Percentiles rank a stretch among this genome's conserved stretches.
Evolutionary conservation across 2,888 invertebrate genomes (phyloP).

Genomic region (Hypsopygia costalis): DNA sequence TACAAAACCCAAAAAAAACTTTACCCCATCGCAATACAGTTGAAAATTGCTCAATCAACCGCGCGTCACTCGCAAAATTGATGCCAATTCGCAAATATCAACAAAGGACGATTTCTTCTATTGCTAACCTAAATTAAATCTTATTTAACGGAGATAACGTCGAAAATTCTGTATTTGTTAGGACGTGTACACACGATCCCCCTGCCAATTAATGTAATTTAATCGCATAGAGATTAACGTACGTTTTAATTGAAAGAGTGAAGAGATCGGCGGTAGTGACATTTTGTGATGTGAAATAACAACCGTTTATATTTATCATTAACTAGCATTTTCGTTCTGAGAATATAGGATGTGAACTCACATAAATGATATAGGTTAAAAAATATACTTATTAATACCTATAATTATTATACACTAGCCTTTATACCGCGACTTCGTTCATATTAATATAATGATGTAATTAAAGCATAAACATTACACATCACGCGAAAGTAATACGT

Average conservation of each 20-base stretch:
- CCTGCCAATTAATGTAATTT: conserved; percentile 75
- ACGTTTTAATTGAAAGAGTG: conserved; percentile 71
- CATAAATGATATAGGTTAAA: too few species aligned
- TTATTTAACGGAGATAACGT: conserved; percentile 30
- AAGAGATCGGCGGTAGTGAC: conserved; percentile 31
- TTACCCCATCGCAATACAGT: conserved; percentile 27
- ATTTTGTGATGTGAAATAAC: conserved; percentile 7
- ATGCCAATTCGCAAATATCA: conserved; percentile 64
- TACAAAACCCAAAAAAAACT: conserved; percentile 25
- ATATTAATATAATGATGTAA: too few species aligned
- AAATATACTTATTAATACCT: too few species aligned
- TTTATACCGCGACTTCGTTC: too few species aligned
- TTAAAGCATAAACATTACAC: too few species aligned
- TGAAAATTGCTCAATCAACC: conserved; percentile 22
- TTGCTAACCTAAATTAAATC: conserved; percentile 30
- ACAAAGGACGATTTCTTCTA: conserved; percentile 45
- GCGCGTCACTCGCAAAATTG: conserved; percentile 23
- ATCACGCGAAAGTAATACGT: too few species aligned
- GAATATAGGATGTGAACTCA: neutral
- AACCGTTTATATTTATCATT: neutral
- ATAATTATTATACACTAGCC: too few species aligned
- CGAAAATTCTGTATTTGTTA: conserved; percentile 19
- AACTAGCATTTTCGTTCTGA: neutral
- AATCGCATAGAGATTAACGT: conserved; percentile 74
- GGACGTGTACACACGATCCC: conserved; percentile 40